A percentile compares a stretch with the other conserved stretches of the same genome.
phyloP scores from a whole-genome alignment of 2,888 invertebrate species.

The Lissocephala sabroskyi region DNA sequence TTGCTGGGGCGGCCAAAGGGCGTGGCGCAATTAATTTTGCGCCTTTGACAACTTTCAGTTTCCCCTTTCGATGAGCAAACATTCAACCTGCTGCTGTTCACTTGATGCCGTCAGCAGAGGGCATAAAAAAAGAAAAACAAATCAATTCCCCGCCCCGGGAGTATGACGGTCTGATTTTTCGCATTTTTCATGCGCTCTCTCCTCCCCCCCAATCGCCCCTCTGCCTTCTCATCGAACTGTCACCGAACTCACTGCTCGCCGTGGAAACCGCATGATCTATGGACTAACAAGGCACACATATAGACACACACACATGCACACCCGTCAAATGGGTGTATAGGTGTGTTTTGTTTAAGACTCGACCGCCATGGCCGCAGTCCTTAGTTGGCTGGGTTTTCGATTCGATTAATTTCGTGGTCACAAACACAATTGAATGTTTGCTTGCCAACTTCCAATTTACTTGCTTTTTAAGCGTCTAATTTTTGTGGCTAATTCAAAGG shows the following conservation, averaged over 20 bases:
- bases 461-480: too few species aligned
- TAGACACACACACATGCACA: too few species aligned
- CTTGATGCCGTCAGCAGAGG: too few species aligned
- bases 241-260: constrained; percentile 4
- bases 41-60: constrained; percentile 15
- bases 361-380: constrained; percentile 15
- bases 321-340: too few species aligned
- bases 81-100: constrained; percentile 4
- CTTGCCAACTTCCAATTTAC: constrained; percentile 20
- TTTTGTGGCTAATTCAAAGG: not conserved
- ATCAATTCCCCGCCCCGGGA: not conserved
- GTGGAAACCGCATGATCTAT: constrained; percentile 47
- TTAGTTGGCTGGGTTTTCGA: constrained; percentile 43
- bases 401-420: constrained; percentile 33
- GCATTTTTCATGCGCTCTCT: constrained; percentile 8
- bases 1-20: not conserved
- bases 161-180: constrained; percentile 33
- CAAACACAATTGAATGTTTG: too few species aligned
- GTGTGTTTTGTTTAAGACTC: constrained; percentile 34
- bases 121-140: not conserved
- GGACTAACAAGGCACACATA: constrained; percentile 22
- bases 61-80: constrained; percentile 3
- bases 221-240: constrained; percentile 4
- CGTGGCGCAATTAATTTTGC: constrained; percentile 37
- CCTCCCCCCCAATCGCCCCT: constrained; percentile 6